Base-by-base conservation (phyloP, 1,140 invertebrate species). In the Pachypeltis micranthus region DNA sequence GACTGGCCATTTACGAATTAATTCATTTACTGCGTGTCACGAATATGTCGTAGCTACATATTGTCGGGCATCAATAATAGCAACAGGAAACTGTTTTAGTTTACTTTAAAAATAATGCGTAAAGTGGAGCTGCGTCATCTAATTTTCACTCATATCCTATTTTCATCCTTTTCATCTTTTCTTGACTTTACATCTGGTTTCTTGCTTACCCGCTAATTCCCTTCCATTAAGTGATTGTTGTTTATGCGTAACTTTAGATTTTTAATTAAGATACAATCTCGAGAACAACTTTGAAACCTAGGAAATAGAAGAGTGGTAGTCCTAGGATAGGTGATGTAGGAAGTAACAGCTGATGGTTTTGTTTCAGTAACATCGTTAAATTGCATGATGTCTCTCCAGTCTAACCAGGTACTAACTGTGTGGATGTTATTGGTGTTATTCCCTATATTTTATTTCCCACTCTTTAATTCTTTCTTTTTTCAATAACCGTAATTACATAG, bases 371-470 rank as follows among this genome's bases (percentile, higher is more conserved):
- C 63, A 68, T 69, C 61, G 69, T 68, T 65, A 66, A 65, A 69
- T 72, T 72, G 72, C 69, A 70, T 71, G 72, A 70, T 70, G 68
- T 68, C 70, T 68, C 69, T 64, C 66, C 67, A 70, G 65, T 67
- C 69, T 71, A 68, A 68, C 29, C 70, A 71, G 69, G 70, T 70
- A 70, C 67, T 70, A 63, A 63, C 55, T 63, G 65, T 65, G 64
- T 61, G 31, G 64, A 63, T 67, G 66, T 67, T 63, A 57, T 67
- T 64, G 63, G 47, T 67, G 66, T 67, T 61, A 57, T 60, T n/a
- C 57, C 28, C 19, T 28, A 51, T 21, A 25, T 57, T 57, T 59
- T 59, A 26, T 31, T 31, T 34, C 28, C 28, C 24, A 29, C 29
- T 34, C 26, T 19, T 25, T 59, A 19, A 31, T 26, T 28, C 24